Evolutionary conservation across 2,888 invertebrate species (phyloP), one percentile per base, ranked within the genome.

Genomic region (Stenoptilia bipunctidactyla): DNA sequence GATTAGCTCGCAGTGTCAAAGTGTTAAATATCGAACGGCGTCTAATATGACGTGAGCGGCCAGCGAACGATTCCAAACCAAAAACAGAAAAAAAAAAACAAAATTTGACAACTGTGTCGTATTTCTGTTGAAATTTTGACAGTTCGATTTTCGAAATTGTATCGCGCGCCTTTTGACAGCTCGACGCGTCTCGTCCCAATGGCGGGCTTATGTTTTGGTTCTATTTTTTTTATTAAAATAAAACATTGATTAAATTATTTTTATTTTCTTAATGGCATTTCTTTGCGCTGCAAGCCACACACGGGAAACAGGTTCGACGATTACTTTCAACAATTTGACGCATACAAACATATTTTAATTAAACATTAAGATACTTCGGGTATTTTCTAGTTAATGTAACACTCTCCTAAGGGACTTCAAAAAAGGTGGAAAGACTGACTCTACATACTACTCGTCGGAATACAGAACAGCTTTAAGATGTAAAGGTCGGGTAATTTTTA

Each of bases 1-100:
- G 82, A 82, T 83, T 79, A 83, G 73, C 74, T 75, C 76, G 70
- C 82, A 76, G 82, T 77, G 82, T 82, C 82, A 82, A 82, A 80
- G 82, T 82, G 82, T 83, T 83, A 83, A 83, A 82, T 80, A 79
- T 83, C 79, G 79, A 77, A 68, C 61, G 58, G 61, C 58, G 71
- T 75, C 79, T 77, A 77, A 80, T 80, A 79, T 80, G 80, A 83
- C 83, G 74, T 69, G 66, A 66, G 71, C 58, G 64, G 61, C 66
- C 65, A 57, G 52, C 61, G 61, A 64, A 68, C 68, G 61, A 58
- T 63, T 52, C 55, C 56, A 46, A 42, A 54, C 50, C 47, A 48
- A 45, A 60, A 20, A 20, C 8, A 8, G 8, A 20, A 20, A 56
- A 54, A 62, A 66, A 69, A 60, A 69, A 69, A 62, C 58, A 60